Evolutionary conservation across 1,140 invertebrate species (phyloP), one percentile per base, ranked within the genome.

Genomic region (Babylonia areolata): DNA sequence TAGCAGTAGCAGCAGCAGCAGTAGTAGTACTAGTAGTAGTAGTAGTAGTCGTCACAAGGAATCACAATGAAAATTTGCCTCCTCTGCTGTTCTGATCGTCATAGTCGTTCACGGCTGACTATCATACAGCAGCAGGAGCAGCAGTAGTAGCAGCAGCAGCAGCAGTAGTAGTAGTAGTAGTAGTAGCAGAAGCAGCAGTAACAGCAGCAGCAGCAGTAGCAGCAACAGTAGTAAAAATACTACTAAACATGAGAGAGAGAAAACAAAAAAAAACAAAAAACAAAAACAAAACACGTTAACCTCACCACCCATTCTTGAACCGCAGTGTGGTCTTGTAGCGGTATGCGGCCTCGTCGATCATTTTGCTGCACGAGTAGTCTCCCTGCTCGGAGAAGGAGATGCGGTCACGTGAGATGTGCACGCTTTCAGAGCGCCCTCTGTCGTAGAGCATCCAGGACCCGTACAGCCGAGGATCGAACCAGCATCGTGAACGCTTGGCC

Each of bases 281-380:
- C 58, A 20, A 23, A 23, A 23, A 69, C 6, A 3, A 23, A 31
- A n/a, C 17, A 12, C 6, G 20, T 9, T 2, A 17, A 51, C 46
- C 87, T 85, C 81, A 91, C 90, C 89, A 91, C 37, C 90, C 90
- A 58, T 91, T 91, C 0, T 69, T 58, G 85, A 89, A 91, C 23
- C 81, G 35, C 9, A 89, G 87, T 5, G 82, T 69, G 20, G 87
- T 85, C 69, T 89, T 90, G 81, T 90, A 91, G 83, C 87, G 81
- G 39, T 87, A 86, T 5, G 88, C 71, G 31, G 78, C 77, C 33
- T 89, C 85, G 5, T 39, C 33, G 17, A 85, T 84, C 69, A 40
- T 81, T 71, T 87, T 81, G 9, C 54, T 35, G 78, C 90, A 91
- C 12, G 51, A 78, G 86, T 89, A 91, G 31, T 78, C 23, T 3